phyloP scores from a whole-genome alignment of 2,888 invertebrate species.

The Gnatocerus cornutus region DNA sequence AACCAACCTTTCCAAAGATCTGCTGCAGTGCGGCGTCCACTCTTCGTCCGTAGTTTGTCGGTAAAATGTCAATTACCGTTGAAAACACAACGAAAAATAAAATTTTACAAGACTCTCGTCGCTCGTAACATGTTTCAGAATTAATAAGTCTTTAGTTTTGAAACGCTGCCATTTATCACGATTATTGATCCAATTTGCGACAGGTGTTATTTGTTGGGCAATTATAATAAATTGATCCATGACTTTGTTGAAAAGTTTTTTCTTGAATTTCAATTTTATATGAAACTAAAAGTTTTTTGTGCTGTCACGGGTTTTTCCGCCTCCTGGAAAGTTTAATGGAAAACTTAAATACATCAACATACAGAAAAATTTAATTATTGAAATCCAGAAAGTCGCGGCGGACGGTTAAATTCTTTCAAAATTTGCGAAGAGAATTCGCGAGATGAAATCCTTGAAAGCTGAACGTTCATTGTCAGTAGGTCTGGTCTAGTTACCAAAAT shows the following conservation, averaged over 20 bases:
- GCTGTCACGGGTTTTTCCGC: background rate
- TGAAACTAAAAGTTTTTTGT: constrained; percentile 2
- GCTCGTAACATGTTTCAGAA: constrained; percentile 3
- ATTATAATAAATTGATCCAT: background rate
- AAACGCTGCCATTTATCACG: constrained; percentile 8
- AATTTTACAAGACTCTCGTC: constrained; percentile 1
- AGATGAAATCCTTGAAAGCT: too few relatives aligned
- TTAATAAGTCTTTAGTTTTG: constrained; percentile 1
- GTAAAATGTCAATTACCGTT: constrained; percentile 6
- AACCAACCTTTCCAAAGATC: background rate
- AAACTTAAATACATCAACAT: constrained; percentile 6
- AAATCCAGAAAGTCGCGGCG: background rate
- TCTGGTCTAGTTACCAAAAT: background rate
- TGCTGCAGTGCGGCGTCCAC: constrained; percentile 4
- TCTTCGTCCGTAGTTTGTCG: background rate
- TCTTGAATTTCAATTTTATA: background rate
- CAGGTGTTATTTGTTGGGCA: constrained; percentile 5
- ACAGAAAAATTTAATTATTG: background rate
- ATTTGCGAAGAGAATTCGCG: too few relatives aligned
- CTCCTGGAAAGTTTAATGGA: constrained; percentile 9
- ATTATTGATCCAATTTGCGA: constrained; percentile 5
- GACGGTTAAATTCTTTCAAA: background rate
- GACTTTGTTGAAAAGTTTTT: background rate
- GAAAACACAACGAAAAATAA: background rate
- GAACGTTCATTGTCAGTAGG: background rate